Evolutionary conservation across 1,140 invertebrate species (phyloP).

Genomic region (Parasteatoda tepidariorum): DNA sequence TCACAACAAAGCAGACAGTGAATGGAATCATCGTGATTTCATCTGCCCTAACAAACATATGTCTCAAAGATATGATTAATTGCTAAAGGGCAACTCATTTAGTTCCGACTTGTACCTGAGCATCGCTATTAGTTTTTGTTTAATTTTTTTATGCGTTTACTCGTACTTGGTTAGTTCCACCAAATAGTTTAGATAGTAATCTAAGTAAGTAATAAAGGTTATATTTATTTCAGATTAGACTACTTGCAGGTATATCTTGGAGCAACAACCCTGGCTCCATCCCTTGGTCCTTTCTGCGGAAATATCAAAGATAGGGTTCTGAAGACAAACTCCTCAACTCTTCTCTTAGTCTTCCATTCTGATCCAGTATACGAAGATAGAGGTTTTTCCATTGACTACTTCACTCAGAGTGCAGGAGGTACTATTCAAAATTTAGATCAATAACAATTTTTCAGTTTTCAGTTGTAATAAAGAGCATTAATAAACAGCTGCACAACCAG

Average conservation of each 20-base stretch:
- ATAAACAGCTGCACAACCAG: too few relatives aligned
- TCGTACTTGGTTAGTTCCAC: neutral
- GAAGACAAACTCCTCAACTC: conserved; percentile 49
- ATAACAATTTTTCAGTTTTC: neutral
- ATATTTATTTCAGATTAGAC: conserved; percentile 49
- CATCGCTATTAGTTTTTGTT: too few relatives aligned
- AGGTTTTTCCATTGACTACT: conserved; percentile 61
- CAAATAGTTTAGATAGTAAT: neutral
- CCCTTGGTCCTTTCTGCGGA: conserved; percentile 57
- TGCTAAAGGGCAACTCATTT: too few relatives aligned
- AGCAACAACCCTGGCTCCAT: conserved; percentile 4
- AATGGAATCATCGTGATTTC: too few relatives aligned
- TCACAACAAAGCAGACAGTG: too few relatives aligned
- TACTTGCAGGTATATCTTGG: conserved; percentile 54
- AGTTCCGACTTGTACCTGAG: too few relatives aligned
- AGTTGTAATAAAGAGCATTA: too few relatives aligned
- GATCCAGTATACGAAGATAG: conserved; percentile 59
- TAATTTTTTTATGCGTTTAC: too few relatives aligned
- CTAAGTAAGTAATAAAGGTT: neutral
- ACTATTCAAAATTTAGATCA: neutral
- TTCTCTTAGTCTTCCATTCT: conserved; percentile 59
- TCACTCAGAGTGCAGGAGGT: conserved; percentile 53
- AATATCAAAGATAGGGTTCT: conserved; percentile 48
- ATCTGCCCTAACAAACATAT: too few relatives aligned
- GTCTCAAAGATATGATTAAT: too few relatives aligned